Conservation (phyloP, 1,140 invertebrate genomes). For the Cydia strobilella region DNA sequence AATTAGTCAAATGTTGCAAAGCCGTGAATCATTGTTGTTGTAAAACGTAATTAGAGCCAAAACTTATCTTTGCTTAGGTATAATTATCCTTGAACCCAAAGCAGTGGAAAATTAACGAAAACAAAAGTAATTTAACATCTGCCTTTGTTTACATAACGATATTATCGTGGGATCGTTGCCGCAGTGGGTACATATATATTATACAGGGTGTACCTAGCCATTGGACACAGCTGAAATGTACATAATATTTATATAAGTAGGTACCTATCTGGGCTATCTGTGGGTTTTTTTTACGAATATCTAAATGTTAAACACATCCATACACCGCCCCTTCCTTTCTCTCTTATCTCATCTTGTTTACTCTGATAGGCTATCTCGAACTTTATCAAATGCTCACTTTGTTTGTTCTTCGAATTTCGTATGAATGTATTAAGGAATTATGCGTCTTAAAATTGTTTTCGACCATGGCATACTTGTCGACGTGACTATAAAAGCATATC, state of each 20-base stretch:
- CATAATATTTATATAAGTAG: too few species aligned
- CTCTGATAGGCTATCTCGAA: neutral
- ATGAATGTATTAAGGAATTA: neutral
- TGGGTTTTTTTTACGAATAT: neutral
- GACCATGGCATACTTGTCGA: conserved; percentile 3
- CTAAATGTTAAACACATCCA: neutral
- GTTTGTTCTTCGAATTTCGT: conserved; percentile 3
- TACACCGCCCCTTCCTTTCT: neutral
- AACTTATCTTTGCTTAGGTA: conserved; percentile 20
- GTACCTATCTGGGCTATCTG: too few species aligned
- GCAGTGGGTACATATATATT: too few species aligned
- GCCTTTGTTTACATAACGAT: neutral
- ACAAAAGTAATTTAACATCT: conserved; percentile 25
- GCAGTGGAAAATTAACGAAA: conserved; percentile 39
- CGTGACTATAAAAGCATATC: neutral
- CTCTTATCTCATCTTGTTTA: conserved; percentile 1
- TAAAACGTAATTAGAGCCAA: conserved; percentile 27
- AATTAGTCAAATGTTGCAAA: conserved; percentile 12
- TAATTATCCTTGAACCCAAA: conserved; percentile 39
- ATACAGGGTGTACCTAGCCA: too few species aligned
- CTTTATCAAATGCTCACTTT: neutral
- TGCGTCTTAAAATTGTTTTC: neutral
- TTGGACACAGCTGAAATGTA: too few species aligned
- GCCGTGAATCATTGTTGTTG: conserved; percentile 11
- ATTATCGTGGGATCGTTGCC: neutral